Conservation (phyloP, 2,888 invertebrate genomes). For the Drosophila greeni region DNA sequence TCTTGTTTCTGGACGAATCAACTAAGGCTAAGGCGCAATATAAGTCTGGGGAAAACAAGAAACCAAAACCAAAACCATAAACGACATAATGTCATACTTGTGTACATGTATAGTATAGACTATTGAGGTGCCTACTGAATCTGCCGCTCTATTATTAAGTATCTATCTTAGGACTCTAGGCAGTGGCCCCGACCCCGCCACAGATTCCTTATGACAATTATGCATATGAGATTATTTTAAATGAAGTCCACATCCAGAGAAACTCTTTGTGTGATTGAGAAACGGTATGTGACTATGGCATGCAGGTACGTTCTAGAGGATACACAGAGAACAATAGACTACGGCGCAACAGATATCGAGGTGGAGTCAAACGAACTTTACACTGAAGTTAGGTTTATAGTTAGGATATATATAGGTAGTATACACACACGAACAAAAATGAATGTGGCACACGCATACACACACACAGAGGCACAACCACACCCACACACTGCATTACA, state of each 20-base stretch:
- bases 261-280: constrained; percentile 1
- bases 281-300: constrained; percentile 32
- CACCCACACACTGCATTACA: constrained; percentile 6
- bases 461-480: constrained; percentile 21
- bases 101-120: constrained; percentile 2
- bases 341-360: constrained; percentile 50
- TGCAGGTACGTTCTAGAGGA: constrained; percentile 54
- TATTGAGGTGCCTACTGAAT: constrained; percentile 14
- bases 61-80: constrained; percentile 39
- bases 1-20: constrained; percentile 47
- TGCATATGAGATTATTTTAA: background rate
- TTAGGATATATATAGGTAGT: constrained; percentile 46
- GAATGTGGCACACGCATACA: constrained; percentile 31
- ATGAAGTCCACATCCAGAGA: constrained; percentile 6
- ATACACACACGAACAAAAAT: constrained; percentile 40
- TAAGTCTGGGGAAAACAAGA: constrained; percentile 41
- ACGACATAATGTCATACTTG: constrained; percentile 18
- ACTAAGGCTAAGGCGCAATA: constrained; percentile 54
- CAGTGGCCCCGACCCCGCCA: constrained; percentile 3
- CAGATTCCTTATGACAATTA: constrained; percentile 1
- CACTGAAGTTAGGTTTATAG: constrained; percentile 48
- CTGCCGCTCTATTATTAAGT: constrained; percentile 3
- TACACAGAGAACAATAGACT: constrained; percentile 52
- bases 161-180: background rate
- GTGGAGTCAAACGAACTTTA: constrained; percentile 45